Evolutionary conservation across 2,797 vertebrate genomes (phyloP), one percentile per base, ranked within the genome.

Genomic region (Ctenopoma multispine): DNA sequence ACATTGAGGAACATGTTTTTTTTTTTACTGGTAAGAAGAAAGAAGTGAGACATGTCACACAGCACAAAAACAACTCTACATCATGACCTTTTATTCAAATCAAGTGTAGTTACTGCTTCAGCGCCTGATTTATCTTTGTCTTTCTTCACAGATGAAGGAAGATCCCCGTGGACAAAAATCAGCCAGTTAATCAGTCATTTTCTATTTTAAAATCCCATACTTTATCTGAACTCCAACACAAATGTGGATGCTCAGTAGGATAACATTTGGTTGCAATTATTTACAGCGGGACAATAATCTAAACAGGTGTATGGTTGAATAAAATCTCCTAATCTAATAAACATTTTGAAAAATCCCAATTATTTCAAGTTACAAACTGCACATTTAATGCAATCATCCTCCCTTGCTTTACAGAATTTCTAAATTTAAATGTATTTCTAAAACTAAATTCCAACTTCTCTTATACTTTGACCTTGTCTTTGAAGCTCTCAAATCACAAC

Each of bases 401-500:
- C 41, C 20, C 14, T 50, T 31, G 27, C 55, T 63, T 62, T 31
- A 34, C 55, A 60, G 58, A 8, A 14, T 6, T 34, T 15, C 17
- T 3, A 17, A 5, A 41, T 41, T 15, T 15, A 15, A 14, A 41
- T 15, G 13, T 8, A 12, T 4, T 40, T 9, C 56, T 53, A 27
- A 27, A 59, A 56, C 46, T 11, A 56, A 44, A 43, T 12, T 23
- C 43, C 51, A 6, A 27, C 40, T 9, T 12, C 44, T 51, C 50
- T 64, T 8, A 14, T 57, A 36, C 34, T 11, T 21, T 7, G 18
- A 13, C 13, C 34, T 27, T 41, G 27, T 34, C 70, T 69, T 82
- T 84, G 72, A 83, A 77, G 49, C 51, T 65, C 67, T 66, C 5
- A 46, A 68, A 71, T 46, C 79, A 69, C 43, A n/a, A 31, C 43